Conservation (phyloP, 2,888 invertebrate species). For the Odontothrips loti region DNA sequence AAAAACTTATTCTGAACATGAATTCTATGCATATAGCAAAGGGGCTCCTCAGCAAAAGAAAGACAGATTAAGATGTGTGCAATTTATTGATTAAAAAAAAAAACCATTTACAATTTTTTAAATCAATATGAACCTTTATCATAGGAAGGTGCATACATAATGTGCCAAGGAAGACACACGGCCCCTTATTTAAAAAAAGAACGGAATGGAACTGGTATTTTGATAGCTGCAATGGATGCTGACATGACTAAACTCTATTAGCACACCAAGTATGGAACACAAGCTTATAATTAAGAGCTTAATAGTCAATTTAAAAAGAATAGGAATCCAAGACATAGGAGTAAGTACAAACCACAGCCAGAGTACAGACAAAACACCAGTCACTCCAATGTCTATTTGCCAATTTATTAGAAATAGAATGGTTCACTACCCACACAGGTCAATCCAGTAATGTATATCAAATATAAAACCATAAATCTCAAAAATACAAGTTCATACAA, state of each 20-base stretch:
- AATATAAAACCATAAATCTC: slow-evolving; percentile 7
- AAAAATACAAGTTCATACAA: slow-evolving; percentile 25
- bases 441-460: slow-evolving; percentile 18
- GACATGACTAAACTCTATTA: not conserved
- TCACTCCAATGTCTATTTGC: not conserved
- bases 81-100: slow-evolving; percentile 18
- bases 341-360: slow-evolving; percentile 18
- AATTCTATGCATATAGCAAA: too few species aligned
- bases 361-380: slow-evolving; percentile 11
- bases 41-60: too few species aligned
- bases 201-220: not conserved
- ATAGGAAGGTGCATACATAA: not conserved
- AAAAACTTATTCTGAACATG: too few species aligned
- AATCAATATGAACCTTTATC: not conserved
- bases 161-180: not conserved
- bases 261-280: not conserved
- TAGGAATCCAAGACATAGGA: slow-evolving; percentile 10
- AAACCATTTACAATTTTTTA: not conserved
- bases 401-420: slow-evolving; percentile 17
- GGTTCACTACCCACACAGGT: not conserved
- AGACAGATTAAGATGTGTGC: not conserved
- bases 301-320: not conserved
- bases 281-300: not conserved
- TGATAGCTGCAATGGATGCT: not conserved
- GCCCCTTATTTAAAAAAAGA: not conserved